Conservation (phyloP, 2,797 vertebrate species). For the Labroides dimidiatus region DNA sequence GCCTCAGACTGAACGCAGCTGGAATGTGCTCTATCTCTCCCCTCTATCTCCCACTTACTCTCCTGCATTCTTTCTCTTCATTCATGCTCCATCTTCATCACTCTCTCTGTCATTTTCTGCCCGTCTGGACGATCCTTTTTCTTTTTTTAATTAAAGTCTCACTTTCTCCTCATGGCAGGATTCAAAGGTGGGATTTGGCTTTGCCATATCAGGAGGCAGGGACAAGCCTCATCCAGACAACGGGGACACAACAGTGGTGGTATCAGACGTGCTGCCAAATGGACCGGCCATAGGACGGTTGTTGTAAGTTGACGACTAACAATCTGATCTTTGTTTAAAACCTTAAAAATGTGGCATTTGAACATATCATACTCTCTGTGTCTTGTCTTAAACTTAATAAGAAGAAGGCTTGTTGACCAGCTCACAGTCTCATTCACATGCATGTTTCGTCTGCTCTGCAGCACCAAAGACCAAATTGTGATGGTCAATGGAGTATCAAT, state of each 20-base stretch:
- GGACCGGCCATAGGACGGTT: constrained; percentile 91
- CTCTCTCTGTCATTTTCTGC: background rate
- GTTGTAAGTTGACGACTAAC: constrained; percentile 85
- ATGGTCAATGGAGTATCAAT: constrained; percentile 97
- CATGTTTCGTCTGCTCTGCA: constrained; percentile 63
- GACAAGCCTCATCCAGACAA: constrained; percentile 83
- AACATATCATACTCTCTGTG: background rate
- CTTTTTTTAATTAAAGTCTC: background rate
- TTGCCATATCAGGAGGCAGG: constrained; percentile 91
- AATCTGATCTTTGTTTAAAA: background rate
- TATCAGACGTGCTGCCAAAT: constrained; percentile 91
- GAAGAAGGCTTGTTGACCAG: background rate
- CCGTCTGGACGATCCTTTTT: background rate
- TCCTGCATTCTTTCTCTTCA: constrained; percentile 34
- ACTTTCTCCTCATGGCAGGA: constrained; percentile 79
- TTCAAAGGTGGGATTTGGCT: constrained; percentile 92
- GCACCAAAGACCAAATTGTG: constrained; percentile 91
- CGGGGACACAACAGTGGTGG: constrained; percentile 85
- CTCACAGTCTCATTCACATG: constrained; percentile 1
- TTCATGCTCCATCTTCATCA: background rate
- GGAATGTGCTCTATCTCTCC: constrained; percentile 70
- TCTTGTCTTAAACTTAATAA: background rate
- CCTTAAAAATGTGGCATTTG: no score
- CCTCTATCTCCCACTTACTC: constrained; percentile 28
- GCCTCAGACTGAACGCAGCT: constrained; percentile 35